Evolutionary conservation across 2,797 vertebrate species (phyloP).

Genomic region (Peromyscus aztecus): DNA sequence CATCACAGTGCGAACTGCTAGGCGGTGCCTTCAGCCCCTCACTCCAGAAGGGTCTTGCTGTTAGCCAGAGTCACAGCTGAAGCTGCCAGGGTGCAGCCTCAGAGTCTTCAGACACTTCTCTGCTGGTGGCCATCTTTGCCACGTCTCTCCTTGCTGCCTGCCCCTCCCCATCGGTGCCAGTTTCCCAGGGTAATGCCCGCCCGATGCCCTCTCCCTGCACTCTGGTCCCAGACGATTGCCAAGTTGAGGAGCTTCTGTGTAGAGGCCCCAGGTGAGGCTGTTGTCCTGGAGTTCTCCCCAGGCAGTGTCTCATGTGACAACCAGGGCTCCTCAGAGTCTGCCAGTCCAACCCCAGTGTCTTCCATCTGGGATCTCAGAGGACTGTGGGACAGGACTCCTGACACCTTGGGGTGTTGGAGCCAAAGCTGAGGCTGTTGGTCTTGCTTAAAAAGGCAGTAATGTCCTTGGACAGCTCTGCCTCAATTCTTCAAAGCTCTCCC

Average conservation of each 20-base stretch:
- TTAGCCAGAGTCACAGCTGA: no score
- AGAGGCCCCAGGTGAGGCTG: conserved; percentile 31
- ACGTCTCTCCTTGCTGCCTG: background rate
- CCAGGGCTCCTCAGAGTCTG: background rate
- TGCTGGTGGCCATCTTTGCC: background rate
- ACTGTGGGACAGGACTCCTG: background rate
- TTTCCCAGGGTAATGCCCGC: background rate
- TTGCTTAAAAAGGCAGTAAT: background rate
- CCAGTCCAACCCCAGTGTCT: accelerated
- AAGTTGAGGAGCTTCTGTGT: background rate
- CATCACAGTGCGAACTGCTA: background rate
- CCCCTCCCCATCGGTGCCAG: background rate
- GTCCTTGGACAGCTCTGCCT: background rate
- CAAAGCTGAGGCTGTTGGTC: background rate
- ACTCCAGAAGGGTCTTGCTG: background rate
- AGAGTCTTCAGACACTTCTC: background rate
- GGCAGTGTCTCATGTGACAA: accelerated
- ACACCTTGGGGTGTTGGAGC: background rate
- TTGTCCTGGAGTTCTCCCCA: conserved; percentile 18
- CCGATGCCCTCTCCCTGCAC: background rate
- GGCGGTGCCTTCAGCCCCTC: background rate
- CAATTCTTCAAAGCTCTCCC: accelerated
- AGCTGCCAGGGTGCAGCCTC: background rate
- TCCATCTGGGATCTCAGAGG: background rate
- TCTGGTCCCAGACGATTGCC: conserved; percentile 8